Evolutionary conservation across 2,113 vertebrate species (phyloP), one percentile per base, ranked within the genome.

Genomic region (Brachirus orientalis): DNA sequence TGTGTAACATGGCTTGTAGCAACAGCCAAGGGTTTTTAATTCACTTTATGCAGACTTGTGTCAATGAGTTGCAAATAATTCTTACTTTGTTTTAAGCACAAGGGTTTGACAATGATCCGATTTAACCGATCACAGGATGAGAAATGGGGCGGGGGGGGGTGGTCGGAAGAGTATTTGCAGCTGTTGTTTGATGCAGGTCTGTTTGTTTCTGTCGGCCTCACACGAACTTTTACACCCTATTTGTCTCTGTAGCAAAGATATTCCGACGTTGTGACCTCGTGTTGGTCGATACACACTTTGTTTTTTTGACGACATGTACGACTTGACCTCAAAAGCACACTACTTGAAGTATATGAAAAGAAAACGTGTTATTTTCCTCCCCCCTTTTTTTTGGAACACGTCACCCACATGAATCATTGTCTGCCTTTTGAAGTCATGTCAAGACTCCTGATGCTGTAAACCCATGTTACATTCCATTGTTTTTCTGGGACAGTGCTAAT

Each of bases 371-470:
- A 43, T 43, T 43, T 43, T 43, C 5, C 12, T 40, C 11, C 38
- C 19, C 52, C 40, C 62, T 17, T 47, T 51, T 37, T 35, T 45
- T 76, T 72, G 63, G 69, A 71, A 84, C 81, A 73, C 57, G 58
- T 86, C 86, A 86, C 83, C 86, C 75, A 87, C 89, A 85, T 86
- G 67, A 87, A 76, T 84, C 86, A 83, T 85, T 86, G 86, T 88
- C 84, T 87, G 74, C 74, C 69, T 84, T 68, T 46, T 82, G 70
- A 84, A 90, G 76, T 89, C 84, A 61, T 85, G 80, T 80, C 62
- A 63, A 28, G 13, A 81, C 81, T 80, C 80, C 79, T 55, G 56
- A 82, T 80, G 80, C 86, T 88, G 84, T 87, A 89, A 63, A 44
- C 78, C 20, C 84, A 80, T 89, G 84, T 87, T 78, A 77, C 82